Base-by-base conservation (phyloP, 2,113 vertebrate genomes). In the Pogonocichla stellata region DNA sequence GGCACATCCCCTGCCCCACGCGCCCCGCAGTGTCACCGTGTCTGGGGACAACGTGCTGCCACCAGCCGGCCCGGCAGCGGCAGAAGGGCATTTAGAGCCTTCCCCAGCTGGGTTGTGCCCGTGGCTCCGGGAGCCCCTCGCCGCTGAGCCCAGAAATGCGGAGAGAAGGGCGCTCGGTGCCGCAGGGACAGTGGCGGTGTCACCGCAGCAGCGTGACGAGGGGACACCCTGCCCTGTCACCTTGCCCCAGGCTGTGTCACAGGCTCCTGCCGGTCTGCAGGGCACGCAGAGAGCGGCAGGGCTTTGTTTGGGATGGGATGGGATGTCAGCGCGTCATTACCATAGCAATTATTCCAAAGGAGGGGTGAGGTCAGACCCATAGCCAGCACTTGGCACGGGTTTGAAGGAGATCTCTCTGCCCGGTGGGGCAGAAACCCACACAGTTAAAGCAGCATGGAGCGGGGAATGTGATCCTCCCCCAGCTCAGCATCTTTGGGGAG, bases 241-340 rank as follows among this genome's bases (percentile, higher is more conserved):
- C 50, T 23, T 19, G 51, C 38, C 51, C n/a, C 25, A 6, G 34
- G 64, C 33, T 54, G 64, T 17, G 48, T 19, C 58, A 48, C 1
- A 4, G 31, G 33, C 25, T 81, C 26, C 81, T 18, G 9, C 12
- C n/a, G 14, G 8, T 42, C 33, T 31, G 33, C 10, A 3, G 62
- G 38, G 31, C 33, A 18, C 38, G 0, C 0, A 9, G 40, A n/a
- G 38, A 10, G 1, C 1, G 40, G 5, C 1, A 3, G 45, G 6
- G 8, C 2, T 9, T 48, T 51, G 23, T 38, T 64, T 50, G 7
- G 56, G 51, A 14, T 5, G 5, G 42, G 47, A 42, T 42, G 40
- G 40, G 40, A 33, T 14, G 3, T 19, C 2, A 0, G 4, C 1
- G 47, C 5, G 34, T 40, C 56, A 14, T 5, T 29, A 15, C 47